Evolutionary conservation across 2,888 invertebrate species (phyloP).

Genomic region (Diloba caeruleocephala): DNA sequence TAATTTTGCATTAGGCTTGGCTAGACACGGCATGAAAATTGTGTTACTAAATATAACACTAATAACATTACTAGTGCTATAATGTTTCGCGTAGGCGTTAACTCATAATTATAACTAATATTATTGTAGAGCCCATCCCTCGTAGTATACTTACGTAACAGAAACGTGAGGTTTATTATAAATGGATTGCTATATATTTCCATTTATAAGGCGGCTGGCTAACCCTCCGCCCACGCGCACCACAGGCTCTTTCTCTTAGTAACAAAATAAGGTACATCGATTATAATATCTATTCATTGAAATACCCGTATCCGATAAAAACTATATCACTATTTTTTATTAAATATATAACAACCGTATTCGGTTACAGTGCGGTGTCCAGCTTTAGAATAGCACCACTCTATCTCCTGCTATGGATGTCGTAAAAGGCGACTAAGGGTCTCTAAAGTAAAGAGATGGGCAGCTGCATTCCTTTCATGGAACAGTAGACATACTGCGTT

Average conservation of each 20-base stretch:
- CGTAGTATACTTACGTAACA: slow-evolving; percentile 4
- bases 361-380: too few relatives aligned
- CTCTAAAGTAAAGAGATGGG: too few relatives aligned
- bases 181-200: background rate
- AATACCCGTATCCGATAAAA: too few relatives aligned
- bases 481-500: too few relatives aligned
- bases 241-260: background rate
- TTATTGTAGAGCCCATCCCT: slow-evolving; percentile 5
- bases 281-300: too few relatives aligned
- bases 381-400: too few relatives aligned
- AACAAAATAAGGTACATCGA: too few relatives aligned
- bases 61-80: slow-evolving; percentile 29
- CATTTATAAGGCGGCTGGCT: background rate
- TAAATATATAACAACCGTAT: too few relatives aligned
- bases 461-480: too few relatives aligned
- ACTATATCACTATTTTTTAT: too few relatives aligned
- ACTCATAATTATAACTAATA: slow-evolving; percentile 6
- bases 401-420: too few relatives aligned
- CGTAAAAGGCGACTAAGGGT: too few relatives aligned
- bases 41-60: slow-evolving; percentile 15
- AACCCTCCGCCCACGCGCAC: slow-evolving; percentile 5
- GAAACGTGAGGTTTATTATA: slow-evolving; percentile 10
- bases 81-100: slow-evolving; percentile 35
- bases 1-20: slow-evolving; percentile 1
- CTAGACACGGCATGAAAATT: background rate